Evolutionary conservation across 2,888 invertebrate species (phyloP).

Genomic region (Pandemis corylana): DNA sequence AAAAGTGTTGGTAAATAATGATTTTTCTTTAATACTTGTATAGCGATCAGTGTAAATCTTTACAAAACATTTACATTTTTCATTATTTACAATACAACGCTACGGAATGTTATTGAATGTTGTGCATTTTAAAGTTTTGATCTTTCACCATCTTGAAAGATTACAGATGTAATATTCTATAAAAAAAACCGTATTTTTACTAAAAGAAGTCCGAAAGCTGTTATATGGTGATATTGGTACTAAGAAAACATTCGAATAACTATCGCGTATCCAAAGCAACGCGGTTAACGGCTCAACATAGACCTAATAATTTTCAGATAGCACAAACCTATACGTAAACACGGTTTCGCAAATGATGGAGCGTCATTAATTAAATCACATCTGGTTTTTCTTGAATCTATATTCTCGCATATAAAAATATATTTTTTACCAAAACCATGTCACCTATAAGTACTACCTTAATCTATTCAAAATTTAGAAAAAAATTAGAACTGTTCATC

Average conservation of each 20-base stretch:
- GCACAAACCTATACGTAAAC: not conserved
- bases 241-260: not conserved
- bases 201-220: not conserved
- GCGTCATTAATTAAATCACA: not conserved
- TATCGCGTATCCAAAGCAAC: conserved; percentile 37
- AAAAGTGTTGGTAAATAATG: not conserved
- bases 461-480: no score
- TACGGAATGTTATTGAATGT: no score
- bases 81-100: no score
- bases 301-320: conserved; percentile 14
- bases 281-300: conserved; percentile 12
- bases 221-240: not conserved
- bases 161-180: not conserved
- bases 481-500: no score
- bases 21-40: not conserved
- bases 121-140: not conserved
- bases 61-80: not conserved
- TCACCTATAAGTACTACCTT: no score
- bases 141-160: not conserved
- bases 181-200: not conserved
- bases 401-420: no score
- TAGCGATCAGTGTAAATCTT: not conserved
- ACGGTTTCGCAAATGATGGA: not conserved
- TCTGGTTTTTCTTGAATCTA: not conserved
- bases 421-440: no score